A percentile compares a stretch with the other conserved stretches of the same genome.
phyloP scores from a whole-genome alignment of 2,113 vertebrate genomes.

The Aix galericulata region DNA sequence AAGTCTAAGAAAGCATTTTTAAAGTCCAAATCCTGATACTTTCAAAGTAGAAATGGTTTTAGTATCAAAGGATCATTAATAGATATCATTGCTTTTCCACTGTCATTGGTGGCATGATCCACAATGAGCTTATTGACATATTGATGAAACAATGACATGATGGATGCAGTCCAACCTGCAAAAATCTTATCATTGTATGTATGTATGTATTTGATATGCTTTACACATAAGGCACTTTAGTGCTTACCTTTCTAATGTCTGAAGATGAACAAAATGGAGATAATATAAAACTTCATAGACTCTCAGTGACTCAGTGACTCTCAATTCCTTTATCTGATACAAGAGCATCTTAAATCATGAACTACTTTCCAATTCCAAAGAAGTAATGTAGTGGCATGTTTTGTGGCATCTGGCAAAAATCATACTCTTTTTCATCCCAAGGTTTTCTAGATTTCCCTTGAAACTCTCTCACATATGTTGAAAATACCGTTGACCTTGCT shows the following conservation, averaged over 20 bases:
- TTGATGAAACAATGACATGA: neutral
- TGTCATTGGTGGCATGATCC: neutral
- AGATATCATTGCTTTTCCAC: neutral
- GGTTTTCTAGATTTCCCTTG: neutral
- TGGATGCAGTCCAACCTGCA: neutral
- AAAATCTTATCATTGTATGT: too few species aligned
- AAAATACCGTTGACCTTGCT: neutral
- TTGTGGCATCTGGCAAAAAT: neutral
- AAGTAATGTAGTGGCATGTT: neutral
- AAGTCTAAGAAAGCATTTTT: neutral
- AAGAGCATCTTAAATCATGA: neutral
- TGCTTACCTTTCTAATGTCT: neutral
- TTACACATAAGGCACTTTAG: neutral
- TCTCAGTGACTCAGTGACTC: neutral
- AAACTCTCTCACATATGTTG: neutral
- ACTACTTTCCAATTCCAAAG: neutral
- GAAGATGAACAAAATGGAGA: neutral
- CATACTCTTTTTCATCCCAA: neutral
- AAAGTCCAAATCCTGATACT: neutral
- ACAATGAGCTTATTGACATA: neutral
- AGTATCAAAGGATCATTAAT: too few species aligned
- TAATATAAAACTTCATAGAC: neutral
- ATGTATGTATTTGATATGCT: neutral
- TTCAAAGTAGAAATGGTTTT: neutral
- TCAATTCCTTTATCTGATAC: neutral